Base-by-base conservation (phyloP, 1,140 invertebrate genomes). In the Papilio glaucus region DNA sequence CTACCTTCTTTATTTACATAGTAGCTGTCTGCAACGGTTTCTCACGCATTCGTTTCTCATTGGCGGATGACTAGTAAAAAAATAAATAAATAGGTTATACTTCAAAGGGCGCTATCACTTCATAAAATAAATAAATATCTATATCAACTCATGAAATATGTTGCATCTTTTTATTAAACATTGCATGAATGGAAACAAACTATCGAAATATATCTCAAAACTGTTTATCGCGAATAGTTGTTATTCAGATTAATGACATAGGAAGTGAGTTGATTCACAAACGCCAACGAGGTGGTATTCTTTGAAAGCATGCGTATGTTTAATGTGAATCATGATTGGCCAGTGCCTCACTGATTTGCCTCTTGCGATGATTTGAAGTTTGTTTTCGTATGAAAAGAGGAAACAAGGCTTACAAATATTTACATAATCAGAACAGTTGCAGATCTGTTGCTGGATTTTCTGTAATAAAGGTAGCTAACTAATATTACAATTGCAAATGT, bases 151-250 rank as follows among this genome's bases (percentile, higher is more conserved):
- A 49, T 49, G n/a, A n/a, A n/a, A n/a, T n/a, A n/a, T n/a, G n/a
- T n/a, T n/a, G n/a, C n/a, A n/a, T n/a, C n/a, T n/a, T n/a, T n/a
- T n/a, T n/a, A n/a, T n/a, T n/a, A n/a, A n/a, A n/a, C n/a, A n/a
- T n/a, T n/a, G n/a, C 8, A 49, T 49, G 45, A 49, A 49, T 49
- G 45, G 15, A 49, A 42, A 42, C n/a, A 49, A 49, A 18, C 45
- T 49, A 9, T n/a, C n/a, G n/a, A 49, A 49, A 49, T 49, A n/a
- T n/a, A n/a, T 49, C 45, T 9, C 18, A 9, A 18, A 49, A 5
- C 5, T 42, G 18, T 49, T 49, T 21, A 49, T 49, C 45, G 15
- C 15, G 45, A 21, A 49, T 10, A 39, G 38, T 39, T 39, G n/a
- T n/a, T n/a, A 8, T 15, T 42, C 15, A 42, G 41, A 42, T 42